Evolutionary conservation across 2,113 vertebrate species (phyloP), one percentile per base, ranked within the genome.

Genomic region (Chloropsis hardwickii): DNA sequence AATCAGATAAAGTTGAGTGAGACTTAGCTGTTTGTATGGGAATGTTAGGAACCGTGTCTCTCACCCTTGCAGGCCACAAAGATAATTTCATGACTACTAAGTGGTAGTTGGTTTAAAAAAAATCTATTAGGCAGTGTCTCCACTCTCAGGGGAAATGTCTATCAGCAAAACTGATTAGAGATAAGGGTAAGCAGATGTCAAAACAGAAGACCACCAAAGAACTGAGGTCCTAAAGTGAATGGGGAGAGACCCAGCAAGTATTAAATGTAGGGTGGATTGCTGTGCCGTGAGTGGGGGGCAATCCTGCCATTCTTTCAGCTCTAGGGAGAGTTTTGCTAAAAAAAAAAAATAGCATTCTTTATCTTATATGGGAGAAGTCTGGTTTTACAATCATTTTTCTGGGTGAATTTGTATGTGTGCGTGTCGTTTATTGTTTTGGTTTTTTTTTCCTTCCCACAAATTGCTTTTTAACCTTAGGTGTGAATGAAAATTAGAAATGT

Each of bases 161-260:
- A 93, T 97, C 97, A 97, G 92, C 92, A 95, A 81, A 96, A 97
- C 96, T 94, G 97, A 97, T 97, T 97, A 60, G 72, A 96, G 98
- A 97, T 97, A 98, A 98, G 90, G 64, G 87, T 83, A 92, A 96
- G 87, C 94, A 97, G 87, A 96, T 96, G 92, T 96, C 92, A 87
- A 96, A 97, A 97, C 84, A 96, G 94, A 78, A 96, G 96, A 97
- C 97, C 97, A 98, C 97, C 97, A 97, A 96, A 91, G 96, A 94
- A 62, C 80, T 48, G 22, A 86, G 60, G 50, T 88, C 81, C 91
- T 67, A 51, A 89, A 91, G 90, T 50, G 84, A 86, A 50, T 35
- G 67, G 44, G 33, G 80, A 91, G 64, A 66, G 25, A 78, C 81
- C 37, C 37, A 94, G 69, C 31, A 67, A 92, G 95, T 94, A 93